These are phyloP conservation scores for Drosophila ananassae DNA, from an alignment of 1,140 invertebrate species.

Conservation along the genomic window DNA sequence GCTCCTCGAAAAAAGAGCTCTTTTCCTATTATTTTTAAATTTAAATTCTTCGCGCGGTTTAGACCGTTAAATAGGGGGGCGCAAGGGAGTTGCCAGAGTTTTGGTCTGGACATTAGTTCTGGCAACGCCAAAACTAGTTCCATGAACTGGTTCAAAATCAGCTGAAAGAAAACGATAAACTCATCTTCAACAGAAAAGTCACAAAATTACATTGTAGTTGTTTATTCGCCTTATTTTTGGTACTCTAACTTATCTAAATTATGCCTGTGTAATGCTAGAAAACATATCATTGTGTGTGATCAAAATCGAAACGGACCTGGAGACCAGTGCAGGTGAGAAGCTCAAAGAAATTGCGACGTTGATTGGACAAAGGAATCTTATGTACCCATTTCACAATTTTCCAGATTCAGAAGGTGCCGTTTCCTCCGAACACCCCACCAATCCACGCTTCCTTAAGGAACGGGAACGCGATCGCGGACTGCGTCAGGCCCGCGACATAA, in stretches of 20 bases:
- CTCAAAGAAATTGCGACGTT: neutral
- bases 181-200: constrained; percentile 12
- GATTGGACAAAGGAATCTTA: constrained; percentile 31
- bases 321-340: constrained; percentile 57
- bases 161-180: constrained; percentile 20
- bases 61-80: no score
- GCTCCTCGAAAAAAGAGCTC: no score
- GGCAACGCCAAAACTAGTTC: neutral
- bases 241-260: constrained; percentile 43
- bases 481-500: constrained; percentile 87
- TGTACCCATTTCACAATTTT: constrained; percentile 1
- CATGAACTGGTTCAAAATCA: constrained; percentile 6
- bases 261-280: constrained; percentile 79
- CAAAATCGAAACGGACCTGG: constrained; percentile 81
- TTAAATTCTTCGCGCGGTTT: no score
- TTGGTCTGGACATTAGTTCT: no score
- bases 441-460: constrained; percentile 78
- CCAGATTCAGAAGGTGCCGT: constrained; percentile 66
- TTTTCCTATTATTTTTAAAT: no score
- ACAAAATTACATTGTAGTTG: constrained; percentile 1
- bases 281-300: constrained; percentile 82
- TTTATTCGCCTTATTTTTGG: constrained; percentile 29
- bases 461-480: constrained; percentile 85
- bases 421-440: constrained; percentile 76
- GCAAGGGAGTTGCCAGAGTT: no score